Percentiles rank a stretch among this genome's conserved stretches.
These are phyloP conservation scores for Antedon bifida DNA, from an alignment of 35 echinoderm and acorn worm genomes.

Conservation along the genomic window DNA sequence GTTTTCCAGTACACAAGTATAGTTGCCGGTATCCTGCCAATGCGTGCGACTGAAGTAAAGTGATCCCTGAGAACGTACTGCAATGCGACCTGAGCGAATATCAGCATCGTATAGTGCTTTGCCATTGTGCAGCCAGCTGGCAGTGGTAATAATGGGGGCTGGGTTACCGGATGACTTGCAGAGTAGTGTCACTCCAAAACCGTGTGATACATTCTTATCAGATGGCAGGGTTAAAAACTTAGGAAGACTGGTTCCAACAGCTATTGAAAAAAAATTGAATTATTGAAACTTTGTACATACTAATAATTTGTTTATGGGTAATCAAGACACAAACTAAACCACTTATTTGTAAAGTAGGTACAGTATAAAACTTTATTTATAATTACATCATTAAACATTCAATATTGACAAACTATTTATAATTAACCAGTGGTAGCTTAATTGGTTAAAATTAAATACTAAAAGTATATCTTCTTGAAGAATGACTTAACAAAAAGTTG, in stretches of 20 bases:
- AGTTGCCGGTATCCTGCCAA: conserved; percentile 52
- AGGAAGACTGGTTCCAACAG: conserved; percentile 37
- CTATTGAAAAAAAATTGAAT: conserved; percentile 16
- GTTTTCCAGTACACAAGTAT: conserved; percentile 64
- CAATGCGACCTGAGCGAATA: conserved; percentile 33
- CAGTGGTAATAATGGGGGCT: conserved; percentile 40
- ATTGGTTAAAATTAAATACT: too few relatives aligned
- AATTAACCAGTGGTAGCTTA: too few relatives aligned
- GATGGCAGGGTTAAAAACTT: conserved; percentile 26
- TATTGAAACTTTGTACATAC: too few relatives aligned
- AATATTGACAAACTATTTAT: too few relatives aligned
- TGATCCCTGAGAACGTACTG: conserved; percentile 26
- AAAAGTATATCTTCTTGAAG: too few relatives aligned
- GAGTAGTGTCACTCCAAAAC: conserved; percentile 11
- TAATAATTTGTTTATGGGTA: too few relatives aligned
- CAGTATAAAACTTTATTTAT: too few relatives aligned
- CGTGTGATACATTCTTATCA: conserved; percentile 27
- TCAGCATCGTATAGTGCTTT: conserved; percentile 32
- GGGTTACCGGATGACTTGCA: conserved; percentile 34
- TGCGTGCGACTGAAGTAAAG: conserved; percentile 36
- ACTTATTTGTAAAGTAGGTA: too few relatives aligned
- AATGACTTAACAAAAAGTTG: too few relatives aligned
- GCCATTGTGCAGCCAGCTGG: conserved; percentile 65
- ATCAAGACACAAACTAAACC: too few relatives aligned
- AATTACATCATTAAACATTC: too few relatives aligned